phyloP scores from a whole-genome alignment of 2,113 vertebrate genomes.

The Xenopus laevis region DNA sequence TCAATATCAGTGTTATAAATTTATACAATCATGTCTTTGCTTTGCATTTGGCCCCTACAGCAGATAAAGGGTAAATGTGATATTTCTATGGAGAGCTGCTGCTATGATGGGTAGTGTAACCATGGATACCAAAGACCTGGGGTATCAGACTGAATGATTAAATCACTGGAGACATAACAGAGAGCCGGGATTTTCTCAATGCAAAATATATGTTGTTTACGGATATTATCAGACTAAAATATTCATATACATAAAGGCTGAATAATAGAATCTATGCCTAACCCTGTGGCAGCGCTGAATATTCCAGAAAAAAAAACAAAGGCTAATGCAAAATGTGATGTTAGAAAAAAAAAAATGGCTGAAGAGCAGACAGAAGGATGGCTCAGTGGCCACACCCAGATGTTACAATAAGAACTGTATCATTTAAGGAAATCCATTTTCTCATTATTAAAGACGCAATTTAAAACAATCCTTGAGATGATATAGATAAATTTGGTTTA shows the following conservation, averaged over 20 bases:
- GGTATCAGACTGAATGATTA: constrained; percentile 14
- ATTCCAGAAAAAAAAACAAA: constrained; percentile 64
- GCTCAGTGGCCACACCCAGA: constrained; percentile 69
- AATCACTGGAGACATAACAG: neutral
- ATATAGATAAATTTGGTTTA: too few relatives aligned
- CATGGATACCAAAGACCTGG: constrained; percentile 25
- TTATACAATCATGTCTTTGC: too few relatives aligned
- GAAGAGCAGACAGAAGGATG: constrained; percentile 59
- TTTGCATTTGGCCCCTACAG: constrained; percentile 15
- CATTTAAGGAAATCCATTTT: constrained; percentile 7
- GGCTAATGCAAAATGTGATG: constrained; percentile 59
- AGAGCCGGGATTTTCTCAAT: neutral
- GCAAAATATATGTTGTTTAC: neutral
- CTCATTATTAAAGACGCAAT: neutral
- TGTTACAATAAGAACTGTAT: constrained; percentile 49
- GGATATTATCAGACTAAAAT: too few relatives aligned
- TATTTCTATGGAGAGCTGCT: neutral
- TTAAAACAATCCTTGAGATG: too few relatives aligned
- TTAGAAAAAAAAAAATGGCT: constrained; percentile 74
- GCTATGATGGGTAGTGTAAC: constrained; percentile 15
- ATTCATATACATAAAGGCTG: too few relatives aligned
- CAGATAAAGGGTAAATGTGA: constrained; percentile 22
- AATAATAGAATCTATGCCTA: too few relatives aligned
- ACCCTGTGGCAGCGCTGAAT: constrained; percentile 3
- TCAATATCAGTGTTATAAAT: too few relatives aligned